A percentile compares a stretch with the other conserved stretches of the same genome.
Conservation (phyloP, 2,888 invertebrate species). For the Isotomurus palustris region DNA sequence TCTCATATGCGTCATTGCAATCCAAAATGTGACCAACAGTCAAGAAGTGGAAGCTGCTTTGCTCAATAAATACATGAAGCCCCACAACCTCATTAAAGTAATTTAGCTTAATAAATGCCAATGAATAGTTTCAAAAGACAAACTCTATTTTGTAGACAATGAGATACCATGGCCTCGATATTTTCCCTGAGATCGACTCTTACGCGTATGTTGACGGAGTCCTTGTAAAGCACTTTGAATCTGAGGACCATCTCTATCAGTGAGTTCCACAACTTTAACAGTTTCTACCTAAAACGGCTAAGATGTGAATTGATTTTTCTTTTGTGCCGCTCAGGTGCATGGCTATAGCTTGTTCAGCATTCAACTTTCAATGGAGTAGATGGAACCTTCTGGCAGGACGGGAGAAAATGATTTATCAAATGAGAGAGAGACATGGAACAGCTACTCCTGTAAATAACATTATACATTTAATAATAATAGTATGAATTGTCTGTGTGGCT, state of each 20-base stretch:
- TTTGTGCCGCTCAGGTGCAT: constrained; percentile 63
- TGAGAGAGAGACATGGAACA: constrained; percentile 56
- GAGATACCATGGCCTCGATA: constrained; percentile 68
- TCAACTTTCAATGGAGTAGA: constrained; percentile 74
- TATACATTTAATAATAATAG: not conserved
- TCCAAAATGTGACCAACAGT: constrained; percentile 62
- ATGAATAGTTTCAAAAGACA: not conserved
- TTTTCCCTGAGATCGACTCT: constrained; percentile 72
- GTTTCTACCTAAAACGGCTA: constrained; percentile 2
- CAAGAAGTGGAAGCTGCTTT: constrained; percentile 57
- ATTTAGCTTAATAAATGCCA: not conserved
- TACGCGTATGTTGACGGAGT: constrained; percentile 58
- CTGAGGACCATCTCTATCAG: constrained; percentile 62
- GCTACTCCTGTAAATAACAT: constrained; percentile 46
- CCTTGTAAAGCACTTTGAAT: constrained; percentile 59
- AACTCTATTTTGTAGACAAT: too few species aligned
- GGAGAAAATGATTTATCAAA: constrained; percentile 63
- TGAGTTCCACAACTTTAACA: constrained; percentile 14
- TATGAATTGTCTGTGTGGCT: not conserved
- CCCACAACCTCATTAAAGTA: constrained; percentile 61
- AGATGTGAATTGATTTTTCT: constrained; percentile 5
- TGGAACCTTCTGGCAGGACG: constrained; percentile 62
- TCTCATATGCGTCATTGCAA: constrained; percentile 51
- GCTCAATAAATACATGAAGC: constrained; percentile 58
- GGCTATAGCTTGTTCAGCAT: constrained; percentile 65